Evolutionary conservation across 2,888 invertebrate genomes (phyloP).

Genomic region (Agrilus mali): DNA sequence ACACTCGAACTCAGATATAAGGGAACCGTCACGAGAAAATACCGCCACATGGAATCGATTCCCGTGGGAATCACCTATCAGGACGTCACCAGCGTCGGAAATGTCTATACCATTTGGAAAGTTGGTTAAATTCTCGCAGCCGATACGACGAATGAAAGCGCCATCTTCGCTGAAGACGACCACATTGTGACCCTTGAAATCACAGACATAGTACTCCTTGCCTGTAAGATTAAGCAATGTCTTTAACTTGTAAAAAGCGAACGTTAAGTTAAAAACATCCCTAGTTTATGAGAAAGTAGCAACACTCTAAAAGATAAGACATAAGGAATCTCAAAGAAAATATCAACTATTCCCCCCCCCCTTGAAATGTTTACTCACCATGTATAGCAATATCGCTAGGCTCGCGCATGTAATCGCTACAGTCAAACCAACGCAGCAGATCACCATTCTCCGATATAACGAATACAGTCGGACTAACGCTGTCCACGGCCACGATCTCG

Average conservation of each 20-base stretch:
- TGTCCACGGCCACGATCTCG: conserved; percentile 92
- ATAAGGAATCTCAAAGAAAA: no score
- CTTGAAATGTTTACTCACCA: conserved; percentile 40
- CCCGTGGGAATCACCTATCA: conserved; percentile 94
- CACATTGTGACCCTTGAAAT: conserved; percentile 96
- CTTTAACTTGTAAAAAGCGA: background rate
- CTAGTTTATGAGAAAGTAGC: background rate
- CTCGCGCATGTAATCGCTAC: conserved; percentile 95
- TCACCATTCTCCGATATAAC: conserved; percentile 87
- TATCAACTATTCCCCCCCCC: no score
- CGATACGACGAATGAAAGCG: conserved; percentile 82
- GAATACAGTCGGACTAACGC: conserved; percentile 93
- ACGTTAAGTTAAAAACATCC: background rate
- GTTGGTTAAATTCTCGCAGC: conserved; percentile 89
- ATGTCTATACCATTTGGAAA: conserved; percentile 98
- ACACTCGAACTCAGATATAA: conserved; percentile 90
- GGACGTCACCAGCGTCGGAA: conserved; percentile 90
- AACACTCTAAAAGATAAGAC: no score
- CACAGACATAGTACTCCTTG: conserved; percentile 90
- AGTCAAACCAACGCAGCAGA: conserved; percentile 92
- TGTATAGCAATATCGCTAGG: conserved; percentile 94
- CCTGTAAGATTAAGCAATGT: conserved; percentile 38
- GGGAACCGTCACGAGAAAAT: conserved; percentile 76
- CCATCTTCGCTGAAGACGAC: conserved; percentile 92
- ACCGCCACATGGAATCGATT: conserved; percentile 97